These are phyloP conservation scores for Melitaea athalia DNA, from an alignment of 2,888 invertebrate genomes.

Conservation along the genomic window DNA sequence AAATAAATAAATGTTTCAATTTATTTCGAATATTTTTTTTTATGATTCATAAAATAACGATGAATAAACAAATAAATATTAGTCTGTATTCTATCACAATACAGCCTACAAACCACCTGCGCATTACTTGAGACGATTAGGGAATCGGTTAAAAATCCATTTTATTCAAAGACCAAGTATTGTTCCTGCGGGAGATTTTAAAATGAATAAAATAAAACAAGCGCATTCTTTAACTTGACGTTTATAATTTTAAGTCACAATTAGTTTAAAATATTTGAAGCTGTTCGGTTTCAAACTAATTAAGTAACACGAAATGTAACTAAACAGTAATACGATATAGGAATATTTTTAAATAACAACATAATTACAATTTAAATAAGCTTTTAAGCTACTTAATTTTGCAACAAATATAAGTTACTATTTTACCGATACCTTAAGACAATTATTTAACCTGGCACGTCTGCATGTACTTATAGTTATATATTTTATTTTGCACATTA, in stretches of 20 bases:
- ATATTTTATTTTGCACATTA: background rate
- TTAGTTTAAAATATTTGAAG: constrained; percentile 61
- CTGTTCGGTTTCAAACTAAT: constrained; percentile 58
- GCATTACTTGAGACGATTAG: too few species aligned
- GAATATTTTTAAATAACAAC: constrained; percentile 41
- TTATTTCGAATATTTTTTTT: background rate
- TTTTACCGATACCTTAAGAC: background rate
- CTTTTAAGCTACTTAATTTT: constrained; percentile 31
- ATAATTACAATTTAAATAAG: constrained; percentile 28
- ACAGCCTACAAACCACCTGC: too few species aligned
- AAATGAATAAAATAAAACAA: constrained; percentile 27
- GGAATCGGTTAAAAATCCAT: too few species aligned
- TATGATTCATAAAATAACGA: too few species aligned
- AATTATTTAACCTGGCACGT: constrained; percentile 9
- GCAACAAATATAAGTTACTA: constrained; percentile 11
- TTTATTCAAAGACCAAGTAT: too few species aligned
- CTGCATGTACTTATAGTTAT: background rate
- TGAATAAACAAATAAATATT: too few species aligned
- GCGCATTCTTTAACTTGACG: constrained; percentile 50
- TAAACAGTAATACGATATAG: constrained; percentile 50
- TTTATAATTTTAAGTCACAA: constrained; percentile 66
- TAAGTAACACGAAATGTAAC: constrained; percentile 57
- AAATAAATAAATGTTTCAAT: background rate
- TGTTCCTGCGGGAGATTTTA: background rate
- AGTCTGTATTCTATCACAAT: too few species aligned